A percentile compares a stretch with the other conserved stretches of the same genome.
Conservation (phyloP, 2,888 invertebrate genomes). For the Prosapia bicincta region DNA sequence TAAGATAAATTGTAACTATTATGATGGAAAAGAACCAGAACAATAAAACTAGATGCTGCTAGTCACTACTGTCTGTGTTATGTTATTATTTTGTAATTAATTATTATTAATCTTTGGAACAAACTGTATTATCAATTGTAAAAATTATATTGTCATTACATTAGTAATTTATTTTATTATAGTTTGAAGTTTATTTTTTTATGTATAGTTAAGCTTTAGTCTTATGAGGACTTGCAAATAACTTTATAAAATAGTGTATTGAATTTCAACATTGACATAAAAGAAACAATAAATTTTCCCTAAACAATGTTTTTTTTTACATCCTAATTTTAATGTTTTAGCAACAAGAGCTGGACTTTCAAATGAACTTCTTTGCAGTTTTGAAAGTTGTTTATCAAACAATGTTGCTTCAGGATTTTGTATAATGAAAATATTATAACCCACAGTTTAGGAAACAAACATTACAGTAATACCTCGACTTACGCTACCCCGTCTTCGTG, state of each 20-base stretch:
- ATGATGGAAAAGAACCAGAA: slow-evolving; percentile 10
- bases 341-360: too few species aligned
- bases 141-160: neutral
- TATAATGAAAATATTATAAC: too few species aligned
- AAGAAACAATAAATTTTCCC: neutral
- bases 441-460: too few species aligned
- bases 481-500: too few species aligned
- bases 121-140: slow-evolving; percentile 9
- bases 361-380: too few species aligned
- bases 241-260: neutral
- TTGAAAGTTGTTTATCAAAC: too few species aligned
- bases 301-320: neutral
- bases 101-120: slow-evolving; percentile 20
- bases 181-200: neutral
- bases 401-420: too few species aligned
- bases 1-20: neutral
- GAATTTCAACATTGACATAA: neutral
- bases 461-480: too few species aligned
- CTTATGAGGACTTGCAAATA: neutral
- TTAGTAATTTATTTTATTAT: neutral
- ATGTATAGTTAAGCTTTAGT: neutral
- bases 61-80: slow-evolving; percentile 39
- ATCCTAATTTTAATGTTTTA: too few species aligned
- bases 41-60: slow-evolving; percentile 34
- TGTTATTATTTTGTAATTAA: slow-evolving; percentile 25